Conservation (phyloP, 2,797 vertebrate species). For the Micrastur ruficollis region DNA sequence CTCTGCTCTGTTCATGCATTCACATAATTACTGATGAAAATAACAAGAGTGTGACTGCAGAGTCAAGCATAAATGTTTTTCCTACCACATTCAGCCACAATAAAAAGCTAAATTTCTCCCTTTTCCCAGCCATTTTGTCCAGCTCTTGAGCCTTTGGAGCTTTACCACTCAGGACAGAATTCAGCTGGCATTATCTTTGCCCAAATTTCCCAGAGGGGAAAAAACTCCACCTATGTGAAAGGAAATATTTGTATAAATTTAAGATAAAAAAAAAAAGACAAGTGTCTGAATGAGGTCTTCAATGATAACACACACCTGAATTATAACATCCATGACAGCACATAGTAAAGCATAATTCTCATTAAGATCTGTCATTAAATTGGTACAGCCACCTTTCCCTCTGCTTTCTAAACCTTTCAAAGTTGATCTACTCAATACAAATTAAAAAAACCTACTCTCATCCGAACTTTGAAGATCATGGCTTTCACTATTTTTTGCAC, state of each 20-base stretch:
- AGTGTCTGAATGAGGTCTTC: neutral
- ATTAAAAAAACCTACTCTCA: neutral
- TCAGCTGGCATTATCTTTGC: neutral
- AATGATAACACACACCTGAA: accelerated
- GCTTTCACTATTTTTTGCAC: neutral
- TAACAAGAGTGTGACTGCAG: neutral
- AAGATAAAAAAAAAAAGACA: neutral
- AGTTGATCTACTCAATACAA: neutral
- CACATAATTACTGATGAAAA: neutral
- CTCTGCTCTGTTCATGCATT: neutral
- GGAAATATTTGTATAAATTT: neutral
- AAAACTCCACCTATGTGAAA: neutral
- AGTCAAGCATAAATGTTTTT: neutral
- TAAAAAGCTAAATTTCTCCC: neutral
- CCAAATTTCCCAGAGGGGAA: neutral
- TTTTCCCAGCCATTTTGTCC: neutral
- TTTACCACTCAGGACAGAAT: neutral
- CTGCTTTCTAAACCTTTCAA: neutral
- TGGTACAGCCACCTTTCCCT: neutral
- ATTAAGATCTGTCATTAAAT: neutral
- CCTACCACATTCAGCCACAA: neutral
- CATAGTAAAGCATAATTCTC: neutral
- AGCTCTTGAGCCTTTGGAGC: neutral
- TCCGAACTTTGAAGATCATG: neutral
- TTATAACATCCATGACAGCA: neutral